Evolutionary conservation across 2,797 vertebrate genomes (phyloP).

Genomic region (Emydoidea blandingii): DNA sequence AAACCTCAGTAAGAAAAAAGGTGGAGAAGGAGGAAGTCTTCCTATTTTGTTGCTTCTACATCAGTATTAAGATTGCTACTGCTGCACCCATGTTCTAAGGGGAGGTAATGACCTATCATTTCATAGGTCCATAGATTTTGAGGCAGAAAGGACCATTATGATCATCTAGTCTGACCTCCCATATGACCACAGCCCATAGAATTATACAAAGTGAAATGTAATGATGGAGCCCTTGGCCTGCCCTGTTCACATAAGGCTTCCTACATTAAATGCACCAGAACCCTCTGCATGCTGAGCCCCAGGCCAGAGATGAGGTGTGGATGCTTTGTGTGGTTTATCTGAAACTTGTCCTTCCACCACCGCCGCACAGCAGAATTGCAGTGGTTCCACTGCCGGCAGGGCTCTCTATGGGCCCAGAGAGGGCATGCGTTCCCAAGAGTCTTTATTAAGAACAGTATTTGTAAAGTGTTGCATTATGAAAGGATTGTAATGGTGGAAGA

Average conservation of each 20-base stretch:
- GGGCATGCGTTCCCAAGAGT: slow-evolving; percentile 45
- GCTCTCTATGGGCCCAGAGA: slow-evolving; percentile 51
- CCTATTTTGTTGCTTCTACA: neutral
- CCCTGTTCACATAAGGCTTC: neutral
- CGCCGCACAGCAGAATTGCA: neutral
- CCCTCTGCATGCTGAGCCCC: neutral
- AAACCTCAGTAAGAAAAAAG: neutral
- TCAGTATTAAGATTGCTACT: neutral
- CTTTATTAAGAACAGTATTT: slow-evolving; percentile 61
- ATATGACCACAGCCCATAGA: neutral
- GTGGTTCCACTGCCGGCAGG: slow-evolving; percentile 30
- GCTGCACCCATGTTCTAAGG: fast-evolving
- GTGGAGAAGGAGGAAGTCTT: neutral
- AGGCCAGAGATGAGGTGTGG: neutral
- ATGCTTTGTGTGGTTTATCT: neutral
- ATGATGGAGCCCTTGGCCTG: neutral
- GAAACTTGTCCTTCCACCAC: slow-evolving; percentile 22
- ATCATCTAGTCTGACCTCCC: neutral
- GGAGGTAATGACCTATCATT: neutral
- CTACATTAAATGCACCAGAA: neutral
- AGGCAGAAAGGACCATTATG: neutral
- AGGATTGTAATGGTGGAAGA: slow-evolving; percentile 67
- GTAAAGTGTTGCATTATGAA: slow-evolving; percentile 61
- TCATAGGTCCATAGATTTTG: neutral
- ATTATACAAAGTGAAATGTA: neutral